Evolutionary conservation across 2,888 invertebrate species (phyloP).

Genomic region (Phoenoteleia sp.): DNA sequence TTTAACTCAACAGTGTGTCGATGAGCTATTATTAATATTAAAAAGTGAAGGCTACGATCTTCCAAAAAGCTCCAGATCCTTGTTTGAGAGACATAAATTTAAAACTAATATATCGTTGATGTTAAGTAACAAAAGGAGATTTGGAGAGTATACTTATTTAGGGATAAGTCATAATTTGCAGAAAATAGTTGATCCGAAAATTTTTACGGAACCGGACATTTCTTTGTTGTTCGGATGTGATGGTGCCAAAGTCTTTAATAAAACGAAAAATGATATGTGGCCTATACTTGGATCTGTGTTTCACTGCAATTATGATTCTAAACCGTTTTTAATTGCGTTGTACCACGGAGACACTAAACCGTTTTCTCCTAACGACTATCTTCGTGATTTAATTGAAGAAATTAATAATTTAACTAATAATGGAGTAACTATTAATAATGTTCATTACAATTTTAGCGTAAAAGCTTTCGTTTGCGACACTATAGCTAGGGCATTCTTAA

Average conservation of each 20-base stretch:
- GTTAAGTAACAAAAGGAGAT: neutral
- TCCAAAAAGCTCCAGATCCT: neutral
- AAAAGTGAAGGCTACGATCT: neutral
- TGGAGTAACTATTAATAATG: constrained; percentile 27
- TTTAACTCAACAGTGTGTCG: neutral
- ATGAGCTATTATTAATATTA: neutral
- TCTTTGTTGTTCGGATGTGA: constrained; percentile 47
- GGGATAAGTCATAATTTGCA: constrained; percentile 10
- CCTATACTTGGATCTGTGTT: constrained; percentile 7
- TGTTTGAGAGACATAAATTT: neutral
- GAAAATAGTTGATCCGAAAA: constrained; percentile 16
- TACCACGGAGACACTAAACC: constrained; percentile 51
- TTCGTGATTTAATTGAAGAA: constrained; percentile 53
- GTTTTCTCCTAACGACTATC: constrained; percentile 8
- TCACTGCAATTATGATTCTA: constrained; percentile 26
- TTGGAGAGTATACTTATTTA: constrained; percentile 17
- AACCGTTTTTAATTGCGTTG: constrained; percentile 27
- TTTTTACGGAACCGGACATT: constrained; percentile 44
- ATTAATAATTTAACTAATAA: neutral
- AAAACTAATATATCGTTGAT: neutral
- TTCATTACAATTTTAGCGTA: constrained; percentile 38
- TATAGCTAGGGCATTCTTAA: constrained; percentile 58
- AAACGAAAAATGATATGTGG: constrained; percentile 48
- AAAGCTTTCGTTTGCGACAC: constrained; percentile 46
- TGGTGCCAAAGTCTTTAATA: constrained; percentile 48